Conservation (phyloP, 2,888 invertebrate species). For the Eilema sororculum region DNA sequence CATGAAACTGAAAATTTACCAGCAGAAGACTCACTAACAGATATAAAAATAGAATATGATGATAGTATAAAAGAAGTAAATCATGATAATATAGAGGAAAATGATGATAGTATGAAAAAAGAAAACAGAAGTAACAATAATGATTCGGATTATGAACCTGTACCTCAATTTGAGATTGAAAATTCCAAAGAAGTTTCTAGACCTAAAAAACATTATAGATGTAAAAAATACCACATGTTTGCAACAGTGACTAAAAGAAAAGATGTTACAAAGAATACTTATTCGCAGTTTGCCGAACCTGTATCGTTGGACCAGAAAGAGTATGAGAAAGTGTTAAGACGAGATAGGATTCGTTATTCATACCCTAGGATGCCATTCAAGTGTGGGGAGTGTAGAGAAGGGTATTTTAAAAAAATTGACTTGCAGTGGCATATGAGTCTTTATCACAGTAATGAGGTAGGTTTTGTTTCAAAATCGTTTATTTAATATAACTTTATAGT, state of each 20-base stretch:
- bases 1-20: constrained; percentile 5
- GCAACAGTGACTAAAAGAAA: constrained; percentile 21
- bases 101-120: constrained; percentile 28
- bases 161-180: constrained; percentile 21
- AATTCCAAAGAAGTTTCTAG: background rate
- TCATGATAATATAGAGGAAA: constrained; percentile 16
- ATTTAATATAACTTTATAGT: no score
- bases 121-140: constrained; percentile 11
- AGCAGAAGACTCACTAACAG: constrained; percentile 10
- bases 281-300: constrained; percentile 29
- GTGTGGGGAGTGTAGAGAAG: constrained; percentile 39
- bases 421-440: constrained; percentile 55
- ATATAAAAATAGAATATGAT: constrained; percentile 33
- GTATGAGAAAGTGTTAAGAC: constrained; percentile 44
- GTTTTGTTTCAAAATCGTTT: no score
- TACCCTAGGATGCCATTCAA: constrained; percentile 7
- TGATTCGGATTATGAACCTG: constrained; percentile 27
- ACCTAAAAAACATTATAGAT: background rate
- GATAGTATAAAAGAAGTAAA: constrained; percentile 24
- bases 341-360: constrained; percentile 27
- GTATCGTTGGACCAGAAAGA: constrained; percentile 49
- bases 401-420: constrained; percentile 51
- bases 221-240: constrained; percentile 16
- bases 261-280: background rate
- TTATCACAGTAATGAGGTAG: constrained; percentile 56